phyloP scores from a whole-genome alignment of 1,140 invertebrate genomes.

The Aleiodes sp. region DNA sequence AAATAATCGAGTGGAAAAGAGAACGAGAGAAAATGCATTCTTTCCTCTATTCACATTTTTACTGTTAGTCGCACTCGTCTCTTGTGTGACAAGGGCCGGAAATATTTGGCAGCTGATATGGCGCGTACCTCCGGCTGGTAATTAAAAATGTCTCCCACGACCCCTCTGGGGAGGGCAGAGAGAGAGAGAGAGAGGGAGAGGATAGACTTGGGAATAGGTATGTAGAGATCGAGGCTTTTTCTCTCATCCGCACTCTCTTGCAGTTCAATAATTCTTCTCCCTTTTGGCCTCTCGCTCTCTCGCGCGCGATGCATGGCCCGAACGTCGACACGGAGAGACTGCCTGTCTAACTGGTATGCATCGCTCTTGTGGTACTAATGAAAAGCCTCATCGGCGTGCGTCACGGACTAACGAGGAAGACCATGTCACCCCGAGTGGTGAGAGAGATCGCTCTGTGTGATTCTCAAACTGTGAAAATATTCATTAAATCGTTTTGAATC shows the following conservation, averaged over 20 bases:
- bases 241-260: neutral
- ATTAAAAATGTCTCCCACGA: conserved; percentile 59
- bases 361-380: conserved; percentile 53
- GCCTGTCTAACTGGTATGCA: conserved; percentile 57
- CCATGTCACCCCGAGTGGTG: conserved; percentile 27
- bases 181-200: neutral
- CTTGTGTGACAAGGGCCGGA: conserved; percentile 49
- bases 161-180: conserved; percentile 31
- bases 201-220: neutral
- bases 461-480: conserved; percentile 21
- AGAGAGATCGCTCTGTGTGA: neutral
- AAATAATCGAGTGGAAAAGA: too few relatives aligned
- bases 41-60: conserved; percentile 20
- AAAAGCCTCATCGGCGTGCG: conserved; percentile 58
- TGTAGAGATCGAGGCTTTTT: conserved; percentile 8
- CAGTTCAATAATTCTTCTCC: neutral
- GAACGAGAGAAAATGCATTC: conserved; percentile 13
- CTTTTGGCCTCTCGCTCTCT: conserved; percentile 18
- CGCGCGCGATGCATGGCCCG: conserved; percentile 33
- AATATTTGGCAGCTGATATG: conserved; percentile 59
- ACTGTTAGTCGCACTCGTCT: conserved; percentile 16
- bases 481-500: conserved; percentile 9
- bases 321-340: conserved; percentile 38
- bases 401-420: conserved; percentile 51
- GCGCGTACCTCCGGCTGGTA: conserved; percentile 52